Conservation (phyloP, 1,140 invertebrate species). For the Diprion similis region DNA sequence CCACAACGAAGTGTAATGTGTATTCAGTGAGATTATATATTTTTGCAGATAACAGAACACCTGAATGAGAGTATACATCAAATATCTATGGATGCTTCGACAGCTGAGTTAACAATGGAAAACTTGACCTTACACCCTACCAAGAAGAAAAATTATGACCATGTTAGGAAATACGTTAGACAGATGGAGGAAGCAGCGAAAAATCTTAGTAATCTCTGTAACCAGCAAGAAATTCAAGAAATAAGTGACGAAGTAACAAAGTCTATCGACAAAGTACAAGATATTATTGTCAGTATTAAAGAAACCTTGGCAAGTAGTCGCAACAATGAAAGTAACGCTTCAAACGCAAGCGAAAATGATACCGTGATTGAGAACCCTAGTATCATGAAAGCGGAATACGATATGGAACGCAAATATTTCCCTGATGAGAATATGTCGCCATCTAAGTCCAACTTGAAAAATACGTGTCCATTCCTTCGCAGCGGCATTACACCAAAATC, state of each 20-base stretch:
- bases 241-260: conserved; percentile 36
- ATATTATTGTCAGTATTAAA: conserved; percentile 39
- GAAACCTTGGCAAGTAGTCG: conserved; percentile 31
- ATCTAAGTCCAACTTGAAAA: conserved; percentile 35
- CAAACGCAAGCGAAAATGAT: conserved; percentile 20
- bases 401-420: not conserved
- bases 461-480: conserved; percentile 34
- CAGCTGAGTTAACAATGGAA: conserved; percentile 36
- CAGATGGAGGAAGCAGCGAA: conserved; percentile 54
- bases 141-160: conserved; percentile 42
- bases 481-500: conserved; percentile 37
- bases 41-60: conserved; percentile 25
- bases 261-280: conserved; percentile 46
- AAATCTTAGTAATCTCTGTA: conserved; percentile 46
- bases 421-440: conserved; percentile 18
- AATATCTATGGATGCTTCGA: conserved; percentile 48
- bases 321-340: conserved; percentile 13
- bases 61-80: conserved; percentile 56
- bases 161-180: conserved; percentile 45
- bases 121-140: conserved; percentile 35
- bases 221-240: conserved; percentile 39
- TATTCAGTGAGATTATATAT: not conserved
- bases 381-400: not conserved
- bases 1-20: not conserved
- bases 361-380: conserved; percentile 34